phyloP scores from a whole-genome alignment of 2,888 invertebrate species.

The Drosophila pseudotalamancana region DNA sequence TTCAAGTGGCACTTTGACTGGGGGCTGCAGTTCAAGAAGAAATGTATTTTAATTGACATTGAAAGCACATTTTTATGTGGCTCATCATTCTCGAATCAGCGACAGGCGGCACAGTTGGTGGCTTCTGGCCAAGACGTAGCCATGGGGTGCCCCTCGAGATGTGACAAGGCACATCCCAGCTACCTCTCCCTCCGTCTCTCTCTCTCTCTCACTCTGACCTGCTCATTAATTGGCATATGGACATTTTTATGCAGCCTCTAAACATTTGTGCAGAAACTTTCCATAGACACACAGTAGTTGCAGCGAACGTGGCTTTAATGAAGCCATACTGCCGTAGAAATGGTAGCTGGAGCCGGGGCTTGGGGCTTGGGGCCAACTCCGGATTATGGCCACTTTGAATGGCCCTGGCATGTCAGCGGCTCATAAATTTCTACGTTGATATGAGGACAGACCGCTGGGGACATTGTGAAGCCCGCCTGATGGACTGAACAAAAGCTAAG shows the following conservation, averaged over 20 bases:
- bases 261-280: conserved; percentile 43
- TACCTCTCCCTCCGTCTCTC: not conserved
- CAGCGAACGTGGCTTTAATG: conserved; percentile 61
- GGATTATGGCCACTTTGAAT: conserved; percentile 66
- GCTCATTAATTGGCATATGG: conserved; percentile 73
- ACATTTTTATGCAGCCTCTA: conserved; percentile 67
- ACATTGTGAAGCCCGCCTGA: conserved; percentile 40
- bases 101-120: conserved; percentile 60
- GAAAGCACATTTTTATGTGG: conserved; percentile 70
- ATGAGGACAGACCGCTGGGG: conserved; percentile 44
- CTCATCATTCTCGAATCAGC: conserved; percentile 59
- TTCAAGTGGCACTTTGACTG: conserved; percentile 28
- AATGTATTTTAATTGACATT: conserved; percentile 76
- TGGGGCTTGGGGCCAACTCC: conserved; percentile 13
- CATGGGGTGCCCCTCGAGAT: conserved; percentile 45
- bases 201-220: conserved; percentile 1
- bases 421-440: conserved; percentile 67
- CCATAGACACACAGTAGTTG: conserved; percentile 27
- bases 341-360: conserved; percentile 13
- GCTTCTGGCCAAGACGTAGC: conserved; percentile 29
- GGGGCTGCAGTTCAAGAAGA: conserved; percentile 19
- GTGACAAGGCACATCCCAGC: not conserved
- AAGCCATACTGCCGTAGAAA: conserved; percentile 59
- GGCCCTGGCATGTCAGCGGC: conserved; percentile 73
- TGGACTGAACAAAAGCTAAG: conserved; percentile 37